Evolutionary conservation across 2,888 invertebrate species (phyloP).

Genomic region (Ashinkailepas kermadecensis): DNA sequence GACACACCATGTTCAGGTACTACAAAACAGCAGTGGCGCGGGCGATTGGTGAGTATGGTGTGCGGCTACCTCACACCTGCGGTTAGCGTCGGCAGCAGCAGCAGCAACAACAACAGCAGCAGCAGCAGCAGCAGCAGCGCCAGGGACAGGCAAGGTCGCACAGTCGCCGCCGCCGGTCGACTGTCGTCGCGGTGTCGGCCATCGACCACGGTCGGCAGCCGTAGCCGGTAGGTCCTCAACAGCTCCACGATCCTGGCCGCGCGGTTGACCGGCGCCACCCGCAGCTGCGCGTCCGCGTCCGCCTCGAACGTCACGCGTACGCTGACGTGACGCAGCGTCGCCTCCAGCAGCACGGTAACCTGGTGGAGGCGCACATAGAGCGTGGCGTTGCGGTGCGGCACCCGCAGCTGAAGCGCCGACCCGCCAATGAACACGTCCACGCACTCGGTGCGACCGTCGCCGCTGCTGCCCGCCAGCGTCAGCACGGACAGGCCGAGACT

Average conservation of each 20-base stretch:
- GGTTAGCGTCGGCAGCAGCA: too few species aligned
- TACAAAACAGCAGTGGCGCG: too few species aligned
- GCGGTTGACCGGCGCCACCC: background rate
- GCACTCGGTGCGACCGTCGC: constrained; percentile 6
- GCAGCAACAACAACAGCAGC: background rate
- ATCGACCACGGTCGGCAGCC: background rate
- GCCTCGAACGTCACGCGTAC: background rate
- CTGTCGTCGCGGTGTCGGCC: background rate
- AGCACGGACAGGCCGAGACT: background rate
- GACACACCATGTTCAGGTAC: too few species aligned
- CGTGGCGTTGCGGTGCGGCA: constrained; percentile 6
- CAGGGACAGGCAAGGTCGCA: too few species aligned
- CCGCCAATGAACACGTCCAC: background rate
- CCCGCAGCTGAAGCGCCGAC: background rate
- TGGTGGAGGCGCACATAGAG: background rate
- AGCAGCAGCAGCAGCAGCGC: background rate
- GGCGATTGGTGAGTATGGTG: too few species aligned
- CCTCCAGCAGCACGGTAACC: background rate
- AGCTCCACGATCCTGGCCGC: background rate
- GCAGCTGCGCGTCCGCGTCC: background rate
- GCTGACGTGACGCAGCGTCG: background rate
- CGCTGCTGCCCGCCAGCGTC: background rate
- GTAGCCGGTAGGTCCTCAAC: background rate
- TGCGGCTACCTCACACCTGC: background rate
- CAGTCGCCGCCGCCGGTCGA: too few species aligned